Base-by-base conservation (phyloP, 2,888 invertebrate species). In the Temnothorax ravouxi region DNA sequence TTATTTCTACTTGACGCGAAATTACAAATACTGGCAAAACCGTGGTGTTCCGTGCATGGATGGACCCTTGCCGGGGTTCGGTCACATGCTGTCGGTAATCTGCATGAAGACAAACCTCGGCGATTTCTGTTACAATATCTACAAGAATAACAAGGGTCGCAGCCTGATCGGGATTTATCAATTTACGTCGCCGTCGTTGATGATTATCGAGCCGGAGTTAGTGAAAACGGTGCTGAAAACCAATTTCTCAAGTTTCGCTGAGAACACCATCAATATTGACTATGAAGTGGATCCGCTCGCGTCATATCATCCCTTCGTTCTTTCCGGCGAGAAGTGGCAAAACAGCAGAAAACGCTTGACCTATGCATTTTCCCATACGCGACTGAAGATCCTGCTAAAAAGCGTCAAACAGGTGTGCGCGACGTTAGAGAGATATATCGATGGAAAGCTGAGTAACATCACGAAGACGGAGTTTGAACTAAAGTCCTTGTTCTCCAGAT, bases 241-340 rank as follows among this genome's bases (percentile, higher is more conserved):
- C 1, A 90, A 91, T 52, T 94, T 93, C 25, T 3, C 86, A 0
- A 93, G 80, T 41, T 94, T 94, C 47, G 83, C 90, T 0, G 74
- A 87, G 0, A 94, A 93, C 52, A 76, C 38, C 0, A 0, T 88
- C 0, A 4, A 34, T 0, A 0, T 93, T 0, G 77, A 89, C 25
- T 67, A 87, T 2, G 34, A 89, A 0, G 0, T 85, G 0, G 94
- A 94, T 71, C 91, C 91, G 0, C 64, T 94, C 4, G 0, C 92
- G 0, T 21, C 86, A 0, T 80, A 85, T 18, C 93, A 94, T 89
- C 93, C 94, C 0, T 93, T 94, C 38, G 91, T 92, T 74, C 71
- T 38, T 2, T 6, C 18, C 0, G 94, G 92, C 6, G 89, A 92
- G 0, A 9, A 15, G 0, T 94, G 94, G 94, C 69, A 2, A 25